Evolutionary conservation across 2,888 invertebrate species (phyloP).

Genomic region (Coelinius sp.): DNA sequence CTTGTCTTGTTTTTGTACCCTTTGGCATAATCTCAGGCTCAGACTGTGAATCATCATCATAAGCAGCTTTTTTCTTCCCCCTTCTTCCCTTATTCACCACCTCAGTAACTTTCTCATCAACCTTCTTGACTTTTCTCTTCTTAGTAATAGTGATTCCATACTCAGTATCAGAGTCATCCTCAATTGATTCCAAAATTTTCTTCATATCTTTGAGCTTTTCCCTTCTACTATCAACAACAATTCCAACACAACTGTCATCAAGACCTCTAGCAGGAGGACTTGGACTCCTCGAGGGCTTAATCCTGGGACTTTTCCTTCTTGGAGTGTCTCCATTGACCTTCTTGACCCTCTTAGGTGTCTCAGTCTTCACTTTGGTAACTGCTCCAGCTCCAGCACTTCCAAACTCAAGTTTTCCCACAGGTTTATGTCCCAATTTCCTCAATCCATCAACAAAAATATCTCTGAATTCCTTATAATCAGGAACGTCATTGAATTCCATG

Average conservation of each 20-base stretch:
- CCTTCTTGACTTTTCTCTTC: slow-evolving; percentile 50
- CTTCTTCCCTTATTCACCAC: slow-evolving; percentile 24
- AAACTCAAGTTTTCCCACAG: slow-evolving; percentile 76
- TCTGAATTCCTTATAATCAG: slow-evolving; percentile 82
- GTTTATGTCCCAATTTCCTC: slow-evolving; percentile 75
- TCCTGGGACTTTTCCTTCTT: slow-evolving; percentile 44
- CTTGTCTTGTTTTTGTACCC: slow-evolving; percentile 55
- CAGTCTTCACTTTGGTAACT: slow-evolving; percentile 44
- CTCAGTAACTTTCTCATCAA: slow-evolving; percentile 26
- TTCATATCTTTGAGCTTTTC: slow-evolving; percentile 55
- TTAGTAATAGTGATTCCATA: slow-evolving; percentile 63
- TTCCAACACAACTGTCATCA: slow-evolving; percentile 59
- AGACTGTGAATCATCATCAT: slow-evolving; percentile 45
- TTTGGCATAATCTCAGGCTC: slow-evolving; percentile 57
- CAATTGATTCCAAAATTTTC: slow-evolving; percentile 55
- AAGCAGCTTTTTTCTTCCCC: slow-evolving; percentile 42
- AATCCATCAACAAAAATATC: slow-evolving; percentile 78
- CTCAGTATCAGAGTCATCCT: slow-evolving; percentile 59
- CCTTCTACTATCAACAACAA: slow-evolving; percentile 61
- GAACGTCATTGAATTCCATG: slow-evolving; percentile 79
- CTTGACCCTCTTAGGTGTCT: slow-evolving; percentile 28
- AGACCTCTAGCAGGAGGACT: slow-evolving; percentile 34
- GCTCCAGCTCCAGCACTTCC: slow-evolving; percentile 36
- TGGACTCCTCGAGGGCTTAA: slow-evolving; percentile 22
- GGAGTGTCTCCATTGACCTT: slow-evolving; percentile 15